A percentile compares a stretch with the other conserved stretches of the same genome.
Conservation (phyloP, 2,113 vertebrate species). For the Oreochromis aureus region DNA sequence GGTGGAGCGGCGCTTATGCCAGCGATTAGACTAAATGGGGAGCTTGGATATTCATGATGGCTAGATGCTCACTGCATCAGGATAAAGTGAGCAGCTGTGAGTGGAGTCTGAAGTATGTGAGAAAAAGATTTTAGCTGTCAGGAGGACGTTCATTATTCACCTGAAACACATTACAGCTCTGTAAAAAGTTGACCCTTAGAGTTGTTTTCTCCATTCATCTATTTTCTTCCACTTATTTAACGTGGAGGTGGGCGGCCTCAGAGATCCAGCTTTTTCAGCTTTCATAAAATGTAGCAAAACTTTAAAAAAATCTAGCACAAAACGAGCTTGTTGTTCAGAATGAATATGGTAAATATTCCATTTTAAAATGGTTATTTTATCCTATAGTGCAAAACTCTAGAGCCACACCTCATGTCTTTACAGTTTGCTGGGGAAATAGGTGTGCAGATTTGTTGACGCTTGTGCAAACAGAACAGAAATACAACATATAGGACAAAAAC, state of each 20-base stretch:
- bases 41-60: background rate
- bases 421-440: accelerated
- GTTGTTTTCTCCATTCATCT: accelerated
- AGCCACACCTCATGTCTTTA: background rate
- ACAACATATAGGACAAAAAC: background rate
- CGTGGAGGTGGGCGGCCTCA: accelerated
- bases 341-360: background rate
- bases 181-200: accelerated
- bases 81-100: background rate
- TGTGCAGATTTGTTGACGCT: accelerated
- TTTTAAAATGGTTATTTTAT: background rate
- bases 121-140: background rate
- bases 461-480: background rate
- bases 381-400: background rate
- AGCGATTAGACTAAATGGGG: background rate
- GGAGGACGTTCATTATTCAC: background rate
- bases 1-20: background rate
- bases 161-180: background rate
- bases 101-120: background rate
- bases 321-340: background rate
- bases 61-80: background rate
- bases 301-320: background rate
- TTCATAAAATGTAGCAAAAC: background rate
- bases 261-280: background rate
- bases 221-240: background rate